Conservation (phyloP, 2,797 vertebrate genomes). For the Sebastes oblongus region DNA sequence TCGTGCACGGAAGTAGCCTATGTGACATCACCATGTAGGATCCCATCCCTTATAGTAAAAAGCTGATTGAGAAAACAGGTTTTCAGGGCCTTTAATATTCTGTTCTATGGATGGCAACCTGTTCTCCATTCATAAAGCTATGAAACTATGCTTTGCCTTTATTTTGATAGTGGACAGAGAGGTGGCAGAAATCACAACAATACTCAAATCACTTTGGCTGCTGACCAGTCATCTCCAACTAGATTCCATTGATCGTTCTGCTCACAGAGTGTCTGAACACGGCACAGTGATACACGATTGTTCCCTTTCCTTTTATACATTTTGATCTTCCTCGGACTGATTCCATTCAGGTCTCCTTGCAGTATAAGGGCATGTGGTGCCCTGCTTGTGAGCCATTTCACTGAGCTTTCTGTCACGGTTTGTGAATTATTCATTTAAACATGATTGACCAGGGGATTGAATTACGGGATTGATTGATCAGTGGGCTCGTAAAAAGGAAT, state of each 20-base stretch:
- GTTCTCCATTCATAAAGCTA: background rate
- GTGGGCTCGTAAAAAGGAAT: conserved; percentile 71
- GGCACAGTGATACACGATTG: background rate
- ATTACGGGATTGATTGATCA: conserved; percentile 74
- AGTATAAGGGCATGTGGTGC: conserved; percentile 43
- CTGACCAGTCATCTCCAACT: background rate
- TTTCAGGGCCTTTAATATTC: background rate
- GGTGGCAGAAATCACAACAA: background rate
- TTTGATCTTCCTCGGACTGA: conserved; percentile 15
- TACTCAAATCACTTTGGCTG: background rate
- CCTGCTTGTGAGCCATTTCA: conserved; percentile 56
- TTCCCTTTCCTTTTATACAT: conserved; percentile 18
- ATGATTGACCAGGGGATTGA: conserved; percentile 74
- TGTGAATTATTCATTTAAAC: conserved; percentile 78
- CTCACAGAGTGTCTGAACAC: background rate
- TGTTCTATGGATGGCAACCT: background rate
- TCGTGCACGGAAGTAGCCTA: background rate
- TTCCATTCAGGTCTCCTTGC: conserved; percentile 51
- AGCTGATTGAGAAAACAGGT: background rate
- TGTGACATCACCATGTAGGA: background rate
- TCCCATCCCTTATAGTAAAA: background rate
- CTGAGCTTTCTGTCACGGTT: conserved; percentile 61
- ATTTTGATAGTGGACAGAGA: background rate
- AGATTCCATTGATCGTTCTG: background rate
- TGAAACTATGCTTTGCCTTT: background rate